Evolutionary conservation across 2,888 invertebrate genomes (phyloP).

Genomic region (Lucinisca nassula): DNA sequence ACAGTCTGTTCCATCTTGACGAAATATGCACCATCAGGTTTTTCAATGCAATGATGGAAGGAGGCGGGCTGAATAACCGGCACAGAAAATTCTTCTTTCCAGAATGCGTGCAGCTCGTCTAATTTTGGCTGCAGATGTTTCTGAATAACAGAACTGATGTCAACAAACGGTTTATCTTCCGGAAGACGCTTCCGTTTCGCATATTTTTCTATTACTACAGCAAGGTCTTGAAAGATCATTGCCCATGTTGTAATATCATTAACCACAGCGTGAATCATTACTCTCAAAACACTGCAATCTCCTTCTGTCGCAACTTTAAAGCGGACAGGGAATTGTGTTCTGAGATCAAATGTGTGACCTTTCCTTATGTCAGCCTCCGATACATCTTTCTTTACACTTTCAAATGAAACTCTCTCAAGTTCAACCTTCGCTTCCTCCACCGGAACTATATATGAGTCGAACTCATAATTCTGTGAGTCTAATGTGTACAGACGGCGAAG

Average conservation of each 20-base stretch:
- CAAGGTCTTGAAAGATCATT: slow-evolving; percentile 49
- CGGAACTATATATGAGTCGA: slow-evolving; percentile 15
- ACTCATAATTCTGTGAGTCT: slow-evolving; percentile 18
- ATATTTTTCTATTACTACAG: background rate
- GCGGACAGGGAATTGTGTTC: slow-evolving; percentile 41
- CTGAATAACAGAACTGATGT: background rate
- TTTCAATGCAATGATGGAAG: background rate
- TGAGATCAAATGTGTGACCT: slow-evolving; percentile 34
- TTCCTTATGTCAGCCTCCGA: slow-evolving; percentile 27
- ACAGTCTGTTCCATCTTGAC: background rate
- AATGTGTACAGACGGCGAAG: slow-evolving; percentile 44
- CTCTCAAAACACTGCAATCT: slow-evolving; percentile 14
- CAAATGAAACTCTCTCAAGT: slow-evolving; percentile 38
- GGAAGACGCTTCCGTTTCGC: background rate
- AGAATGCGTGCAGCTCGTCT: background rate
- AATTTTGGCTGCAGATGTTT: background rate
- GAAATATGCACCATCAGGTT: background rate
- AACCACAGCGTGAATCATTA: slow-evolving; percentile 41
- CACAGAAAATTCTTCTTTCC: background rate
- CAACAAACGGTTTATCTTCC: background rate
- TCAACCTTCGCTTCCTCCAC: slow-evolving; percentile 31
- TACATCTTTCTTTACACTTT: slow-evolving; percentile 28
- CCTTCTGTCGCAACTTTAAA: slow-evolving; percentile 40
- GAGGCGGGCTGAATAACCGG: background rate
- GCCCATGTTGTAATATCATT: slow-evolving; percentile 37